A percentile compares a stretch with the other conserved stretches of the same genome.
Conservation (phyloP, 2,113 vertebrate genomes). For the Parotia lawesii region DNA sequence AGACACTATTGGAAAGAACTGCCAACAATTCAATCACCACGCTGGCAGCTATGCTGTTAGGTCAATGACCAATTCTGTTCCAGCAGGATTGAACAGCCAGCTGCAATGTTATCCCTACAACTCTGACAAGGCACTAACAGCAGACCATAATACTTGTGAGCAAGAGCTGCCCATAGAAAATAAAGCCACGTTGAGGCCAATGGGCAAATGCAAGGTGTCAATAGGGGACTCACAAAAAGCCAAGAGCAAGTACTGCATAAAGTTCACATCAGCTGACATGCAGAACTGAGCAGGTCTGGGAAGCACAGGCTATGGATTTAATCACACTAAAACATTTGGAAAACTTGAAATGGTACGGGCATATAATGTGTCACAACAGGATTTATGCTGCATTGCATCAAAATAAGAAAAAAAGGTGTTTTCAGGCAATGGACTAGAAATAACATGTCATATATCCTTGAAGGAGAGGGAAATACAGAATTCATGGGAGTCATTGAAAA, state of each 20-base stretch:
- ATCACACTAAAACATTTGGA: neutral
- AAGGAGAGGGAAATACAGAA: neutral
- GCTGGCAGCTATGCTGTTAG: neutral
- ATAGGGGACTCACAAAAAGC: neutral
- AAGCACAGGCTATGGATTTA: neutral
- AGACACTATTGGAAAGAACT: neutral
- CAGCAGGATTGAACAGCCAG: neutral
- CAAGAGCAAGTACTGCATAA: neutral
- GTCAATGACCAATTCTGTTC: constrained; percentile 22
- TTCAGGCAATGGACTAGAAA: neutral
- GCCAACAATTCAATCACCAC: neutral
- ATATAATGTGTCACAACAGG: neutral
- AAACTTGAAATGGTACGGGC: neutral
- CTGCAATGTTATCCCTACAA: neutral
- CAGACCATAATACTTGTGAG: neutral
- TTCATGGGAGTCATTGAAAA: neutral
- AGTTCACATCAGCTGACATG: neutral
- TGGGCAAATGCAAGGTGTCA: neutral
- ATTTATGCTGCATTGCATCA: neutral
- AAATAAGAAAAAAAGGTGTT: neutral
- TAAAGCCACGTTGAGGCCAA: neutral
- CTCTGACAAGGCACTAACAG: constrained; percentile 12
- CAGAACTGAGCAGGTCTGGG: neutral
- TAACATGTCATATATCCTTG: neutral
- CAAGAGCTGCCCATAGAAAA: neutral